Base-by-base conservation (phyloP, 2,888 invertebrate species). In the Drosophila mercatorum region DNA sequence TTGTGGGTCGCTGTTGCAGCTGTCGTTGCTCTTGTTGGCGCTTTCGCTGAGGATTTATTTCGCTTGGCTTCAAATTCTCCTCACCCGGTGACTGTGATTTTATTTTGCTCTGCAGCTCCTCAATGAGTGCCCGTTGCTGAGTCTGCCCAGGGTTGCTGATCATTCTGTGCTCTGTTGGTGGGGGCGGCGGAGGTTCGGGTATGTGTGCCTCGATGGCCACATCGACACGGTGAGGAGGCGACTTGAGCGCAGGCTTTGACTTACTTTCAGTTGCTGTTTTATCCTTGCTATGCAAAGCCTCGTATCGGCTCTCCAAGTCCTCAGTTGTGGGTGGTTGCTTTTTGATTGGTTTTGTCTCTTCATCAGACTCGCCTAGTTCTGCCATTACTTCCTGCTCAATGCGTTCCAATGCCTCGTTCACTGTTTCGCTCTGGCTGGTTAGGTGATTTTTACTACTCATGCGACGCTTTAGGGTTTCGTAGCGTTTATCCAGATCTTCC, bases 401-500 rank as follows among this genome's bases (percentile, higher is more conserved):
- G 14, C 90, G 64, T 5, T 81, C 78, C 4, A 88, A 43, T 3
- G 86, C 78, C 26, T 89, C 86, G 53, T 73, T 68, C 0, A 86
- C 83, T 2, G 81, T 81, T 71, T 87, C 89, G 17, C 41, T 75
- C 53, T 76, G 72, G 10, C 46, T 44, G 6, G 41, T n/a, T 0
- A 71, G 66, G 17, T 72, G 60, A 47, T 78, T 81, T 63, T 75
- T 82, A 40, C 68, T 77, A 53, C 83, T 90, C 85, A 88, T 80
- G 38, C 89, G 78, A 6, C 87, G 79, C 26, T 88, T 88, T 0
- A 91, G 58, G n/a, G 77, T 85, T 17, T 90, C 84, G 51, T 86
- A 91, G 11, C 92, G 85, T 40, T 86, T 82, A 40, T 91, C 91
- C 11, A 92, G 62, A 72, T 91, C 90, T 67, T 91, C 90, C 41